These are phyloP conservation scores for Aplysia californica DNA, from an alignment of 1,140 invertebrate species.

Conservation along the genomic window DNA sequence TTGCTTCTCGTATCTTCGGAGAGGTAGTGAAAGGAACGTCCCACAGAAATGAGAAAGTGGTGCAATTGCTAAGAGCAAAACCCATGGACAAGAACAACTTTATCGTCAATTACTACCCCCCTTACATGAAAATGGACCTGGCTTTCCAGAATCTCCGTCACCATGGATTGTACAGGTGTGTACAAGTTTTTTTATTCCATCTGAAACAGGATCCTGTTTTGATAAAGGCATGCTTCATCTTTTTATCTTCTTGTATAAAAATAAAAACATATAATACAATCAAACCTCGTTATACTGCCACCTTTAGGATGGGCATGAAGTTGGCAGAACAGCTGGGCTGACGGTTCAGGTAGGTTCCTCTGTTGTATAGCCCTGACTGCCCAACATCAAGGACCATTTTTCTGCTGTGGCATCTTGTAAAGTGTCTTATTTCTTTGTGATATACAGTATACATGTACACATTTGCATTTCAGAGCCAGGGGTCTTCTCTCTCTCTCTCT, in stretches of 20 bases:
- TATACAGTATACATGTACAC: neutral
- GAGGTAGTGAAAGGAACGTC: conserved; percentile 81
- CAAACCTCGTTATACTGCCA: too few relatives aligned
- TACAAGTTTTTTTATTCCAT: too few relatives aligned
- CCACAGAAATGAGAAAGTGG: conserved; percentile 73
- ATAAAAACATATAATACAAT: neutral
- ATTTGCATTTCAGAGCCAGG: neutral
- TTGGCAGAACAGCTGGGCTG: too few relatives aligned
- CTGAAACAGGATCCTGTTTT: too few relatives aligned
- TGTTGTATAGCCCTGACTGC: too few relatives aligned
- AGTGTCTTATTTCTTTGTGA: neutral
- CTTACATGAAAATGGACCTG: conserved; percentile 40
- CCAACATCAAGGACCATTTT: neutral
- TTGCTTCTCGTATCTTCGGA: conserved; percentile 90
- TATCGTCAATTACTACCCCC: conserved; percentile 87
- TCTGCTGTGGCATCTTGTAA: neutral
- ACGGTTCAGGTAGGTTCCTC: neutral
- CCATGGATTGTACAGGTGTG: conserved; percentile 59
- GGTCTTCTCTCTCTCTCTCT: neutral
- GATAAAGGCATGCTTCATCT: neutral
- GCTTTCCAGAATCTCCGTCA: conserved; percentile 47
- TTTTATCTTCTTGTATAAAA: neutral
- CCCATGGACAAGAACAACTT: conserved; percentile 81
- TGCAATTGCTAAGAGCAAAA: conserved; percentile 80
- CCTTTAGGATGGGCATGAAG: too few relatives aligned